Percentiles rank a stretch among this genome's conserved stretches.
Evolutionary conservation across 2,888 invertebrate species (phyloP).

Genomic region (Euclidia mi): DNA sequence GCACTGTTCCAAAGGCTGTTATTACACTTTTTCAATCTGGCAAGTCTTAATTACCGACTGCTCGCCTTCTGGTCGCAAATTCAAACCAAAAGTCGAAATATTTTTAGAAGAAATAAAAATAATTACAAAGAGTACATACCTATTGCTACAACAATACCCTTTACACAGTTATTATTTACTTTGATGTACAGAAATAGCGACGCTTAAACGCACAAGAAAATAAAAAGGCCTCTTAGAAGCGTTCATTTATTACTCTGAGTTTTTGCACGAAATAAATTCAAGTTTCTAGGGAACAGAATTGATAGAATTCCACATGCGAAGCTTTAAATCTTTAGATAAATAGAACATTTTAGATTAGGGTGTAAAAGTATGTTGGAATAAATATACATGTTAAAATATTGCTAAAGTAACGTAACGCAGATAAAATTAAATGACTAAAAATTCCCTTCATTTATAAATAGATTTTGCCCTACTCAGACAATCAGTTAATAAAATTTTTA

Average conservation of each 20-base stretch:
- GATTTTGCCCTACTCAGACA: too few species aligned
- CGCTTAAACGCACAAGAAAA: conserved; percentile 32
- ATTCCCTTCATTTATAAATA: too few species aligned
- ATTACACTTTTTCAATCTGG: too few species aligned
- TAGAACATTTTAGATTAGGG: conserved; percentile 2
- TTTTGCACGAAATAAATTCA: conserved; percentile 45
- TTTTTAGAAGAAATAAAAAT: neutral
- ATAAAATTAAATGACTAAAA: too few species aligned
- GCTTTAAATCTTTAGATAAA: conserved; percentile 33
- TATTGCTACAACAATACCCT: conserved; percentile 1
- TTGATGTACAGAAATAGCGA: conserved; percentile 27
- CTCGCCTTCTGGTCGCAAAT: too few species aligned
- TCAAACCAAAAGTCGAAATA: too few species aligned
- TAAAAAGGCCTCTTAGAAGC: conserved; percentile 40
- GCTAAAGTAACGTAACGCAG: too few species aligned
- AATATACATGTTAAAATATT: too few species aligned
- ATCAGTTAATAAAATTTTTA: too few species aligned
- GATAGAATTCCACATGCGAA: conserved; percentile 40
- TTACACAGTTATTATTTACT: conserved; percentile 26
- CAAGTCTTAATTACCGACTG: too few species aligned
- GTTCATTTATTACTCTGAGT: conserved; percentile 42
- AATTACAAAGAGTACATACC: neutral
- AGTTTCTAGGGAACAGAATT: conserved; percentile 45
- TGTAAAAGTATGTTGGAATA: too few species aligned
- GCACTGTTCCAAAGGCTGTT: neutral